Evolutionary conservation across 2,113 vertebrate genomes (phyloP).

Genomic region (Campylorhamphus procurvoides): DNA sequence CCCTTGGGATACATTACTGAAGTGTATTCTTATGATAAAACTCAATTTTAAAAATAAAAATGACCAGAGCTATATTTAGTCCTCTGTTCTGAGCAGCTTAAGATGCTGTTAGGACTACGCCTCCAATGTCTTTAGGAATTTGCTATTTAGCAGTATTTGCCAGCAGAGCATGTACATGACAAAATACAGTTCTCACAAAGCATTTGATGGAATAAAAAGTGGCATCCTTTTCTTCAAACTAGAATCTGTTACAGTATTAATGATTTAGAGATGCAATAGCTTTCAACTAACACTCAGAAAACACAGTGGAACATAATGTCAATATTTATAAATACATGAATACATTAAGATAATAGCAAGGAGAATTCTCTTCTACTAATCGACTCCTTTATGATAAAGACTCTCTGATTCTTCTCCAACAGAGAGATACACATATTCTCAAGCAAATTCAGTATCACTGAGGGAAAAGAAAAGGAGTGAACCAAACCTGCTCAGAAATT

Average conservation of each 20-base stretch:
- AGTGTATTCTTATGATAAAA: background rate
- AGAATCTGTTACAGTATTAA: background rate
- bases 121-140: background rate
- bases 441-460: background rate
- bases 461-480: background rate
- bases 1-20: background rate
- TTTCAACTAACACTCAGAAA: background rate
- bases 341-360: background rate
- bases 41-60: slow-evolving; percentile 9
- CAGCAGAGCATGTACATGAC: background rate
- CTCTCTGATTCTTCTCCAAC: background rate
- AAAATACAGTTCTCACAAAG: background rate
- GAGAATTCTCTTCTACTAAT: background rate
- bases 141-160: background rate
- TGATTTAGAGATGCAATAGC: background rate
- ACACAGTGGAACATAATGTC: background rate
- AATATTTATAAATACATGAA: slow-evolving; percentile 56
- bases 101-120: background rate
- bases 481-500: background rate
- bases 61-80: slow-evolving; percentile 14
- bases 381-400: background rate
- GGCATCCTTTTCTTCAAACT: background rate
- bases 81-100: background rate
- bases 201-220: background rate
- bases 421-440: background rate